A percentile compares a stretch with the other conserved stretches of the same genome.
Conservation (phyloP, 2,113 vertebrate species). For the Urocolius indicus region DNA sequence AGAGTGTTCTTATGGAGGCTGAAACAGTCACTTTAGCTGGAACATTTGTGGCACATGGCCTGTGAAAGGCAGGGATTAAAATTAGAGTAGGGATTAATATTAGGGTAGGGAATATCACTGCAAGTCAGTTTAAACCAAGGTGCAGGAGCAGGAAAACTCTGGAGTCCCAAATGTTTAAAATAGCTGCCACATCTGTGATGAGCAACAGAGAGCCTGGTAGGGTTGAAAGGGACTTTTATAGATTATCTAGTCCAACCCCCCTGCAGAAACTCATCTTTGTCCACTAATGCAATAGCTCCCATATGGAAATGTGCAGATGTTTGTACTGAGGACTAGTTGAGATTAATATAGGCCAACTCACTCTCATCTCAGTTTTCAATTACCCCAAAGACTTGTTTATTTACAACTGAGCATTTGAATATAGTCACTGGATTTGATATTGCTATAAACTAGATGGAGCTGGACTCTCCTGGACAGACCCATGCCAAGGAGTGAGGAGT, state of each 20-base stretch:
- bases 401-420: constrained; percentile 16
- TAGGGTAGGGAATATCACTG: background rate
- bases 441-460: background rate
- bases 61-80: background rate
- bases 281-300: constrained; percentile 11
- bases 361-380: background rate
- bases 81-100: background rate
- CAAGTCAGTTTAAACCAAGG: constrained; percentile 63
- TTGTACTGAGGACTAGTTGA: background rate
- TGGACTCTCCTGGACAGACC: background rate
- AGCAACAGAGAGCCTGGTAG: constrained; percentile 4
- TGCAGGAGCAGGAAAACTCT: constrained; percentile 44
- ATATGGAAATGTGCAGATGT: constrained; percentile 21
- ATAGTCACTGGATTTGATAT: background rate
- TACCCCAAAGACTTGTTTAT: background rate
- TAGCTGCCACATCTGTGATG: constrained; percentile 13
- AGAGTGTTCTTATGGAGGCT: background rate
- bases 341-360: constrained; percentile 3
- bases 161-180: constrained; percentile 51
- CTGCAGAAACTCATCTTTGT: background rate
- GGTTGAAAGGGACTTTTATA: too few relatives aligned
- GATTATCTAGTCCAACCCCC: too few relatives aligned
- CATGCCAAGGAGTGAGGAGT: background rate
- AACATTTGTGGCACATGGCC: background rate
- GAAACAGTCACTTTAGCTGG: background rate